A percentile compares a stretch with the other conserved stretches of the same genome.
phyloP scores from a whole-genome alignment of 2,113 vertebrate species.

The Lophius piscatorius region DNA sequence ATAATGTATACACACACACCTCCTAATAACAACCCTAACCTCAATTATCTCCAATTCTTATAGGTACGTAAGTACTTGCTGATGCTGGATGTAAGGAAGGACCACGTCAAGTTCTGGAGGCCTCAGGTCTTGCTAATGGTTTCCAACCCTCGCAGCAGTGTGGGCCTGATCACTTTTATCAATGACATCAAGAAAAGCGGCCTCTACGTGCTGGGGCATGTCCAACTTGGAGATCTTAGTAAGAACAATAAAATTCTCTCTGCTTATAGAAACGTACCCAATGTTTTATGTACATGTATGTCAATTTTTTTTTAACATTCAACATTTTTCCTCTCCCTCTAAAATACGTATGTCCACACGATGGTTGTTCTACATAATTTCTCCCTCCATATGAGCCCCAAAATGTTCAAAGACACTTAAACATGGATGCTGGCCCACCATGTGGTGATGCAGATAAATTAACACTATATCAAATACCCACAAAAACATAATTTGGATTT shows the following conservation, averaged over 20 bases:
- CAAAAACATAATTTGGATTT: too few species aligned
- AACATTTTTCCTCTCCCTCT: too few species aligned
- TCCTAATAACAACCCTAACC: background rate
- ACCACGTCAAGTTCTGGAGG: slow-evolving; percentile 98
- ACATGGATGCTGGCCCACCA: too few species aligned
- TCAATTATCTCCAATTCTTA: background rate
- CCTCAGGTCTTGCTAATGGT: slow-evolving; percentile 95
- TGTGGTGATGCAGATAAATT: too few species aligned
- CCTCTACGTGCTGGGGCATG: slow-evolving; percentile 93
- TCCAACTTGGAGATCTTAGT: slow-evolving; percentile 93
- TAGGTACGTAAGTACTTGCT: slow-evolving; percentile 96
- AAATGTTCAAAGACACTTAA: too few species aligned
- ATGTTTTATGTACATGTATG: background rate
- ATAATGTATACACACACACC: too few species aligned
- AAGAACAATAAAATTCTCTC: slow-evolving; percentile 44
- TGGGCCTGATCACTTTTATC: slow-evolving; percentile 90
- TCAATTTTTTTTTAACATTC: too few species aligned
- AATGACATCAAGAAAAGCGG: slow-evolving; percentile 98
- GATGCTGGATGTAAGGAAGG: slow-evolving; percentile 95
- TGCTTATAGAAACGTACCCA: background rate
- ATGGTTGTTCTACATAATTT: too few species aligned
- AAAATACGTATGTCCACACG: too few species aligned
- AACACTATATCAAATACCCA: too few species aligned
- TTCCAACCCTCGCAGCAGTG: slow-evolving; percentile 87
- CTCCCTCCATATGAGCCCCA: too few species aligned